Percentiles rank a stretch among this genome's conserved stretches.
Conservation (phyloP, 2,797 vertebrate species). For the Anguilla anguilla region DNA sequence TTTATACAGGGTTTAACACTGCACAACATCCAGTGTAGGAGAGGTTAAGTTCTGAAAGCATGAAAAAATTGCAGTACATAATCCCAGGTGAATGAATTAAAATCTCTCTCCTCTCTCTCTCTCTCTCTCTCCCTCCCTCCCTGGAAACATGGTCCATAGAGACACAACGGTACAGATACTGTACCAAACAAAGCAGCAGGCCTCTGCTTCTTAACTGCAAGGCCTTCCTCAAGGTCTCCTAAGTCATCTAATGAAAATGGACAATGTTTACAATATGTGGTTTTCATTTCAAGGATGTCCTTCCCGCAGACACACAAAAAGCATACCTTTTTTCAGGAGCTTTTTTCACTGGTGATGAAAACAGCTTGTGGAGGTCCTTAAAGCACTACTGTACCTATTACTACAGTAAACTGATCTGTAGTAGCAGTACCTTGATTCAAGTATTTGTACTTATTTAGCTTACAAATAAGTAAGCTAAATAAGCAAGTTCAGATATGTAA, state of each 20-base stretch:
- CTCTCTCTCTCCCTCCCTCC: constrained; percentile 40
- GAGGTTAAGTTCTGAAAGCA: constrained; percentile 63
- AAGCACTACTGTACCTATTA: background rate
- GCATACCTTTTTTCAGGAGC: background rate
- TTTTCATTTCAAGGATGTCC: background rate
- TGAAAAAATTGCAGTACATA: constrained; percentile 63
- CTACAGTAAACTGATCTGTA: background rate
- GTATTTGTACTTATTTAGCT: too few species aligned
- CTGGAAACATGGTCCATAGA: constrained; percentile 8
- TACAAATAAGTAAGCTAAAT: too few species aligned
- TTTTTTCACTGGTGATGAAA: background rate
- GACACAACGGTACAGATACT: background rate
- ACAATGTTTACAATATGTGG: background rate
- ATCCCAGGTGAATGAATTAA: constrained; percentile 65
- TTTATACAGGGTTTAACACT: constrained; percentile 65
- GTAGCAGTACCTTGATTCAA: background rate
- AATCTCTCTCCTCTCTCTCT: constrained; percentile 16
- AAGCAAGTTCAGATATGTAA: background rate
- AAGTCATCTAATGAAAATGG: background rate
- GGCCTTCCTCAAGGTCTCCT: background rate
- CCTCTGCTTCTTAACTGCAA: background rate
- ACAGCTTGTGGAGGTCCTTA: background rate
- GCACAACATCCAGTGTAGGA: constrained; percentile 63
- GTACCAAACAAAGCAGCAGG: background rate
- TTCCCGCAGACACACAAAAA: background rate